Conservation (phyloP, 2,113 vertebrate species). For the Acrocephalus kingi region DNA sequence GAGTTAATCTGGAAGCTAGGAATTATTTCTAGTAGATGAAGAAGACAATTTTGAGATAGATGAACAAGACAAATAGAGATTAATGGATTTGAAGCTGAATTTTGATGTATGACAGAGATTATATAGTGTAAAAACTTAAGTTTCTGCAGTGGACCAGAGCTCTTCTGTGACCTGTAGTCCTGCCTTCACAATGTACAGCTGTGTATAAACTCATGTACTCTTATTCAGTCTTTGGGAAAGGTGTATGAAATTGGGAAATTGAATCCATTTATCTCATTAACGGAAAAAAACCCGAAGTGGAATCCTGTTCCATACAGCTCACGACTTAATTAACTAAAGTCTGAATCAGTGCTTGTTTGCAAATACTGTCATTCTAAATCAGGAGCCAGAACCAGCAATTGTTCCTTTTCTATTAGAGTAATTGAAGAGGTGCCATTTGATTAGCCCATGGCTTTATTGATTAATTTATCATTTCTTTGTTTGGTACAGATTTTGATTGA, state of each 20-base stretch:
- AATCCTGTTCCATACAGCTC: neutral
- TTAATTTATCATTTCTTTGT: conserved; percentile 57
- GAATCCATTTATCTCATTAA: conserved; percentile 21
- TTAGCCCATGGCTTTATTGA: conserved; percentile 40
- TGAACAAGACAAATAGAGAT: neutral
- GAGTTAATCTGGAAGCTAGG: neutral
- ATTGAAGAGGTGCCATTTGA: neutral
- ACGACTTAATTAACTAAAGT: conserved; percentile 3
- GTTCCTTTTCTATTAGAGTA: conserved; percentile 7
- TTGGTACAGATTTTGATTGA: conserved; percentile 47
- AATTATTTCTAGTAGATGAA: neutral
- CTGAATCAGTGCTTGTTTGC: conserved; percentile 14
- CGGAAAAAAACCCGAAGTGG: neutral
- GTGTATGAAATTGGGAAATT: neutral
- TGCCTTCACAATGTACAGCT: neutral
- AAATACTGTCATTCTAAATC: conserved; percentile 1
- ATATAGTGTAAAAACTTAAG: neutral
- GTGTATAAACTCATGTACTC: neutral
- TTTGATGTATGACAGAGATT: neutral
- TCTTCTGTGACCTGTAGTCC: neutral
- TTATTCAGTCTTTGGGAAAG: neutral
- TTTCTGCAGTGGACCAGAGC: neutral
- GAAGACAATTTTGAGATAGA: neutral
- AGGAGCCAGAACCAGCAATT: conserved; percentile 1
- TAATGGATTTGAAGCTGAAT: neutral